Evolutionary conservation across 2,888 invertebrate genomes (phyloP).

Genomic region (Nysson spinosus): DNA sequence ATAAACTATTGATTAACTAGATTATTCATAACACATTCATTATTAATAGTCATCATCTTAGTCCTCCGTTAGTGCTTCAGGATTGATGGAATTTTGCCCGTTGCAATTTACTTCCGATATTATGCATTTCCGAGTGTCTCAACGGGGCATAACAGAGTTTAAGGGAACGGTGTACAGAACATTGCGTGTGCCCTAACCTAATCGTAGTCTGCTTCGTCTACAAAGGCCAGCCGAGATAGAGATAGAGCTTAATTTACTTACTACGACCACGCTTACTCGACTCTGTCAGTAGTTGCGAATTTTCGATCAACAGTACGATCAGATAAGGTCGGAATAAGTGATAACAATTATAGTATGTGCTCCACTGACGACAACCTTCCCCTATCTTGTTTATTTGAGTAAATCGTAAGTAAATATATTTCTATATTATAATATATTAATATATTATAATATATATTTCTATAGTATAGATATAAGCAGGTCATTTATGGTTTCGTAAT

Average conservation of each 20-base stretch:
- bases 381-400: not conserved
- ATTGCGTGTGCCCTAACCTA: slow-evolving; percentile 61
- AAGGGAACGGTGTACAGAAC: slow-evolving; percentile 20
- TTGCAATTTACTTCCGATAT: slow-evolving; percentile 23
- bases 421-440: too few relatives aligned
- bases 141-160: slow-evolving; percentile 15
- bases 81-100: slow-evolving; percentile 5
- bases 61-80: too few relatives aligned
- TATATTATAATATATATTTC: too few relatives aligned
- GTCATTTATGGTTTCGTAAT: too few relatives aligned
- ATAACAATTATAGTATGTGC: slow-evolving; percentile 1
- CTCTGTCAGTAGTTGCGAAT: slow-evolving; percentile 17
- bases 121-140: slow-evolving; percentile 42
- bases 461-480: too few relatives aligned
- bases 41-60: too few relatives aligned
- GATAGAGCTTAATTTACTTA: slow-evolving; percentile 62
- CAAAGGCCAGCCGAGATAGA: slow-evolving; percentile 55
- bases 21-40: not conserved
- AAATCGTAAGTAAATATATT: too few relatives aligned
- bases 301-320: slow-evolving; percentile 4
- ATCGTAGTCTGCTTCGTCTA: slow-evolving; percentile 50
- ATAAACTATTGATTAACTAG: too few relatives aligned
- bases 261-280: slow-evolving; percentile 46
- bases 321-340: too few relatives aligned
- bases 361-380: not conserved